Evolutionary conservation across 2,797 vertebrate genomes (phyloP).

Genomic region (Thalassophryne amazonica): DNA sequence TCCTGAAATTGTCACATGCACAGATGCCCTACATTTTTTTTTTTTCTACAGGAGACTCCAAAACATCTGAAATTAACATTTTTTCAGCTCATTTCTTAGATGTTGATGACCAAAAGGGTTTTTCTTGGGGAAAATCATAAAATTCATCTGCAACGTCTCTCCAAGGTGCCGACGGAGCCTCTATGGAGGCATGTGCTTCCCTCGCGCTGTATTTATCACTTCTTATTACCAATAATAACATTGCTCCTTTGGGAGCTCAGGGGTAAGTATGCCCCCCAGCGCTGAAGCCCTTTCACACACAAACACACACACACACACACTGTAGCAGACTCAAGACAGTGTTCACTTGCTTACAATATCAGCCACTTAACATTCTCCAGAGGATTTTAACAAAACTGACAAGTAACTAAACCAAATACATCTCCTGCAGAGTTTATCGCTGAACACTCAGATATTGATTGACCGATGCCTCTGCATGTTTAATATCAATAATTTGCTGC

Average conservation of each 20-base stretch:
- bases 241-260: constrained; percentile 74
- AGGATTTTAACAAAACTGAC: constrained; percentile 40
- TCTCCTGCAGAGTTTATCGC: constrained; percentile 18
- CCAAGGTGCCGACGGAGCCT: constrained; percentile 34
- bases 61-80: constrained; percentile 45
- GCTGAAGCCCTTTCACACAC: constrained; percentile 62
- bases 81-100: constrained; percentile 33
- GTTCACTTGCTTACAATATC: constrained; percentile 28
- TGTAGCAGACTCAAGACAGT: constrained; percentile 42
- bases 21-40: constrained; percentile 65
- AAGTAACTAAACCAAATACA: constrained; percentile 36
- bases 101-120: constrained; percentile 30
- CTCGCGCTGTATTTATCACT: constrained; percentile 75
- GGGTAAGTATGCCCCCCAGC: constrained; percentile 81
- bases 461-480: not conserved
- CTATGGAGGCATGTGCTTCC: constrained; percentile 49
- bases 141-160: constrained; percentile 35
- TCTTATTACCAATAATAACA: constrained; percentile 84
- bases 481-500: not conserved
- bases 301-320: constrained; percentile 57
- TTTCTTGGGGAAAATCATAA: constrained; percentile 16
- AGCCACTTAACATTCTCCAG: constrained; percentile 39
- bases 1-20: constrained; percentile 80
- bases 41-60: constrained; percentile 35
- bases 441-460: not conserved